These are phyloP conservation scores for Thumatha senex DNA, from an alignment of 2,888 invertebrate genomes.

Conservation along the genomic window DNA sequence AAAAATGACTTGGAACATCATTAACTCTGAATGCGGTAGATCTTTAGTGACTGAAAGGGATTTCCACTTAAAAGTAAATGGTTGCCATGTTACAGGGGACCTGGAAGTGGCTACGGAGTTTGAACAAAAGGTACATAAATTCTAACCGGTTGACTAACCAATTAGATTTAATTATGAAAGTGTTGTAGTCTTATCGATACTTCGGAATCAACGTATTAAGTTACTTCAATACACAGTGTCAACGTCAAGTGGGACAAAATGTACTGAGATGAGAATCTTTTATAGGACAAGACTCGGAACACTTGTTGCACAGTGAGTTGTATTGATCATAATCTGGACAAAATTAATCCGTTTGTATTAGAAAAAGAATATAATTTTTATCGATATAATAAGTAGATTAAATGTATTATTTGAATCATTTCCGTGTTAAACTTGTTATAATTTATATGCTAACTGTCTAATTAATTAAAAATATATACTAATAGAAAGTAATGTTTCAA, in stretches of 20 bases:
- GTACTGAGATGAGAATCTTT: constrained; percentile 9
- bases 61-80: no score
- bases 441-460: constrained; percentile 15
- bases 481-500: constrained; percentile 9
- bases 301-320: constrained; percentile 12
- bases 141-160: constrained; percentile 47
- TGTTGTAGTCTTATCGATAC: constrained; percentile 37
- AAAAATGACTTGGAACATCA: no score
- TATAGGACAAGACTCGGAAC: constrained; percentile 3
- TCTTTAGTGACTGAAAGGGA: no score
- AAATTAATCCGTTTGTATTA: constrained; percentile 24
- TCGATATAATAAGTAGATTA: constrained; percentile 29
- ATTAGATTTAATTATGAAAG: constrained; percentile 63
- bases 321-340: constrained; percentile 18
- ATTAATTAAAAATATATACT: constrained; percentile 4
- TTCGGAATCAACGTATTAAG: constrained; percentile 34
- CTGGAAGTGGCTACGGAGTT: no score
- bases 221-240: constrained; percentile 30
- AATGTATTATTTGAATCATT: constrained; percentile 10
- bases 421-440: constrained; percentile 6
- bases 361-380: constrained; percentile 22
- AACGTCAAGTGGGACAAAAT: constrained; percentile 1
- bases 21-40: no score
- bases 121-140: constrained; percentile 44
- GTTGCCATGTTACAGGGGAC: no score